Conservation (phyloP, 2,888 invertebrate species). For the Mesorhabditis spiculigera region DNA sequence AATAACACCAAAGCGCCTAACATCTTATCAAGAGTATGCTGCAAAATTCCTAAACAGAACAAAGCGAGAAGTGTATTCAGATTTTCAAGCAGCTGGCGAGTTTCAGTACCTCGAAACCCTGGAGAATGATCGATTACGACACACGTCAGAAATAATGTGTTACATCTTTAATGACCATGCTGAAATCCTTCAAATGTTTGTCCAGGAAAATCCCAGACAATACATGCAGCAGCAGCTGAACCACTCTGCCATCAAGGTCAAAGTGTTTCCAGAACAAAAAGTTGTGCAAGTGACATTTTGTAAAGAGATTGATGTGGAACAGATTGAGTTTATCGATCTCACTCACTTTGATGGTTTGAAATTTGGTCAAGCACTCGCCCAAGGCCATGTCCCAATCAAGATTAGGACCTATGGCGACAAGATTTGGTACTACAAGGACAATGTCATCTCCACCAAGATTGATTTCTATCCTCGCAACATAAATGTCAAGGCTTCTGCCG, state of each 20-base stretch:
- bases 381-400: slow-evolving; percentile 20
- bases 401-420: slow-evolving; percentile 17
- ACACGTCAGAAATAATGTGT: slow-evolving; percentile 17
- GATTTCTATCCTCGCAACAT: too few relatives aligned
- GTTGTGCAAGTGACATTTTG: slow-evolving; percentile 24
- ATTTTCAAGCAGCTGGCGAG: too few relatives aligned
- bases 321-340: slow-evolving; percentile 16
- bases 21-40: too few relatives aligned
- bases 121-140: too few relatives aligned
- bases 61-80: too few relatives aligned
- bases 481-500: too few relatives aligned
- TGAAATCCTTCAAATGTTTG: slow-evolving; percentile 13
- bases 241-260: slow-evolving; percentile 21
- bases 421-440: slow-evolving; percentile 21
- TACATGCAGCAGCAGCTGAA: slow-evolving; percentile 21
- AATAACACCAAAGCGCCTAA: too few relatives aligned
- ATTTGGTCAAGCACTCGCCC: slow-evolving; percentile 6
- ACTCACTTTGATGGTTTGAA: slow-evolving; percentile 18
- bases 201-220: slow-evolving; percentile 20
- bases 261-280: slow-evolving; percentile 11
- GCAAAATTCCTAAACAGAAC: too few relatives aligned
- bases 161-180: slow-evolving; percentile 19
- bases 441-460: background rate
- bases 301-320: slow-evolving; percentile 18
- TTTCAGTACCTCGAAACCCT: too few relatives aligned